phyloP scores from a whole-genome alignment of 2,888 invertebrate species.

The Geotrupes spiniger region DNA sequence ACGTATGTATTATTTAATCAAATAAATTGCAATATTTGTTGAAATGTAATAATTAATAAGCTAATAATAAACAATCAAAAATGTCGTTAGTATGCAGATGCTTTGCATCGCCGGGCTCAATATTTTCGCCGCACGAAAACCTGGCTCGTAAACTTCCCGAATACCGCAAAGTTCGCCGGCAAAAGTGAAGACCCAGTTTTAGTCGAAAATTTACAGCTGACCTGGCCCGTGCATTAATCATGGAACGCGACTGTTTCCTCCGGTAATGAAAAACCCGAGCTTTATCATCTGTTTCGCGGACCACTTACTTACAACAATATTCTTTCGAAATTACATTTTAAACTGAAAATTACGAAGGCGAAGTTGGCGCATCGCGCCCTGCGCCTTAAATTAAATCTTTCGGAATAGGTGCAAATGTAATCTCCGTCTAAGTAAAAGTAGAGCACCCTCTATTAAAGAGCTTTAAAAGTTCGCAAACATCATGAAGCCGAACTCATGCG shows the following conservation, averaged over 20 bases:
- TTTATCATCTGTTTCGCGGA: slow-evolving; percentile 42
- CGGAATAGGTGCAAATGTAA: slow-evolving; percentile 26
- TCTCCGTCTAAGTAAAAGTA: slow-evolving; percentile 26
- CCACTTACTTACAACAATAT: slow-evolving; percentile 39
- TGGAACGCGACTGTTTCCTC: slow-evolving; percentile 33
- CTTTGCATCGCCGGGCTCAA: too few species aligned
- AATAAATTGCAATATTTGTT: too few species aligned
- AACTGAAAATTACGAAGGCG: slow-evolving; percentile 17
- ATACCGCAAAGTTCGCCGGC: slow-evolving; percentile 6
- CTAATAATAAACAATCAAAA: too few species aligned
- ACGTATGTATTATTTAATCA: too few species aligned
- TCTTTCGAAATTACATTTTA: slow-evolving; percentile 33
- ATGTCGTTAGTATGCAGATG: too few species aligned
- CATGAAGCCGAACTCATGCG: slow-evolving; percentile 28
- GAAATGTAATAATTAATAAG: too few species aligned
- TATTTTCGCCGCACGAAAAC: too few species aligned
- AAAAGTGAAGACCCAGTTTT: slow-evolving; percentile 29
- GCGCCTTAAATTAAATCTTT: slow-evolving; percentile 25
- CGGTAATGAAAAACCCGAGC: slow-evolving; percentile 40
- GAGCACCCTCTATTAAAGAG: slow-evolving; percentile 27
- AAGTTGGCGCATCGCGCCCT: slow-evolving; percentile 12
- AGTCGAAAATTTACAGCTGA: slow-evolving; percentile 40
- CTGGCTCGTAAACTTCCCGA: too few species aligned
- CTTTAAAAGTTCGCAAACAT: slow-evolving; percentile 28
- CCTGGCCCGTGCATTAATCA: slow-evolving; percentile 41